Base-by-base conservation (phyloP, 2,888 invertebrate genomes). In the Chloromyia formosa region DNA sequence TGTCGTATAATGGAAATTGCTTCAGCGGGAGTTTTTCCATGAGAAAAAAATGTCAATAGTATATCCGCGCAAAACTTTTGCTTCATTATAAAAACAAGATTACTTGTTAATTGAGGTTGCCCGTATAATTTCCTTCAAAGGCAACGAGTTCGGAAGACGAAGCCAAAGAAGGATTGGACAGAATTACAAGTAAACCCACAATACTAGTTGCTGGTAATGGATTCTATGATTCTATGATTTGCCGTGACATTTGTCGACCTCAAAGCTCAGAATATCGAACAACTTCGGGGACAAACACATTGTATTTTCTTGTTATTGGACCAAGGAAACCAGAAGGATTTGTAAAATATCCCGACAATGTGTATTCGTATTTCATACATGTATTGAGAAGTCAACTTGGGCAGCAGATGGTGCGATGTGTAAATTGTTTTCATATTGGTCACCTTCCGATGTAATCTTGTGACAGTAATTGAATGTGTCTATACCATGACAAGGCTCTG, bases 401-500 rank as follows among this genome's bases (percentile, higher is more conserved):
- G 49, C 12, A 49, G 10, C 49, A 49, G 49, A 49, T 49, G 12
- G 49, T 49, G 12, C 49, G 3, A 49, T 42, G 42, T 18, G 23
- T 16, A 64, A 42, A 64, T 64, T n/a, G 42, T 64, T 18, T 42
- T 64, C 14, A 23, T 18, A 16, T 40, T 40, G 62, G 62, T 64
- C 42, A 20, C n/a, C 62, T 40, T 20, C 12, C 62, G 27, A 35
- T 23, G 10, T 42, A 40, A 42, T 42, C 16, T 42, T 64, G 62
- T 27, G 35, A 27, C 23, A 18, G 23, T 64, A 40, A 42, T 23
- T 64, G 62, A 5, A 18, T 16, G 16, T 23, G 40, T 64, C 40
- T 64, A 64, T 64, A 40, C 62, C 16, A 42, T 64, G 40, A 64
- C 62, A 64, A 42, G 16, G 42, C 18, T 42, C 42, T 64, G 62